Evolutionary conservation across 2,797 vertebrate genomes (phyloP), one percentile per base, ranked within the genome.

Genomic region (Platalea minor): DNA sequence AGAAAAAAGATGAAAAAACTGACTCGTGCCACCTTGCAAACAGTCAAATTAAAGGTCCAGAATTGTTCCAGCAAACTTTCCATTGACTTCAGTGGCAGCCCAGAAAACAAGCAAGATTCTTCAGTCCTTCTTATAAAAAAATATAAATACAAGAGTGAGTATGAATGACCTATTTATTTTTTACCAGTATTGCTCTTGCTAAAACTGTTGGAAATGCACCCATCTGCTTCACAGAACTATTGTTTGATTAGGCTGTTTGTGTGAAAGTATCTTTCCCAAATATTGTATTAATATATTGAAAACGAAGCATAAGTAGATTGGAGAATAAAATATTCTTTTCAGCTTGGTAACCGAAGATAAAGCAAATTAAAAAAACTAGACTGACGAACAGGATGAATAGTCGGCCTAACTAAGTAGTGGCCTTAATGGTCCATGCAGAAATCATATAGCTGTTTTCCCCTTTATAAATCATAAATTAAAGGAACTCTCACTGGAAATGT

Each of bases 1-100:
- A 83, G 73, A 74, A 74, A 85, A 48, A 93, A 74, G 50, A 91
- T 76, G 8, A 89, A 94, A 91, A 89, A 86, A 67, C 9, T 12
- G 14, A 92, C 70, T 88, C 11, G 2, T 63, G 51, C 33, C 67
- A 86, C 65, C 54, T 75, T 54, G 87, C 76, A 88, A 91, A 89
- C 73, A 93, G 84, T 81, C 73, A 94, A 72, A 96, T 88, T 91
- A 73, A 88, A 95, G 76, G 76, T 76, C 37, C 51, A 91, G 50
- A 74, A 91, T 78, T 88, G 85, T 84, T 89, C 50, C 79, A 88
- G 82, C 33, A 43, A 93, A 91, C 51, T 80, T 91, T 70, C 63
- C 28, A 56, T 15, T 48, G 21, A 73, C 53, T 84, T 65, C 89
- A 90, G 51, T 14, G 56, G 41, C 73, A 63, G 56, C 13, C 17